Evolutionary conservation across 2,113 vertebrate genomes (phyloP).

Genomic region (Peromyscus leucopus): DNA sequence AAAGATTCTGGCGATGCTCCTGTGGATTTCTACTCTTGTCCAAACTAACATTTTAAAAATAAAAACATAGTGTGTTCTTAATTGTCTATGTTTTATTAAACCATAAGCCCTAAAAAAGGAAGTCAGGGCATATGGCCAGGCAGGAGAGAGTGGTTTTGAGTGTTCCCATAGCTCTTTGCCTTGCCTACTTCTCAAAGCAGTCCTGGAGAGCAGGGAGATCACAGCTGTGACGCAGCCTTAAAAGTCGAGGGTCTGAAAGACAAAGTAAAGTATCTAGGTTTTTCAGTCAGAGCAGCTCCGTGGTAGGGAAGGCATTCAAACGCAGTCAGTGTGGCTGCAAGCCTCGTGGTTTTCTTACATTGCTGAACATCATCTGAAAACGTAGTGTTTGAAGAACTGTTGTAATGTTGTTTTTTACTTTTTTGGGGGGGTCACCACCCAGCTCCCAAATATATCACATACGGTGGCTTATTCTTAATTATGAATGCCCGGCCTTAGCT

Average conservation of each 20-base stretch:
- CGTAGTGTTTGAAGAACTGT: not conserved
- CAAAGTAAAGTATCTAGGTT: not conserved
- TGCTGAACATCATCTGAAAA: not conserved
- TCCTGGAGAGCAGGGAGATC: not conserved
- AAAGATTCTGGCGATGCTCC: not conserved
- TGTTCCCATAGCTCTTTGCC: fast-evolving
- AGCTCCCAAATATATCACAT: no score
- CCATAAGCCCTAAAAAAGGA: not conserved
- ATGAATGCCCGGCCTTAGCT: no score
- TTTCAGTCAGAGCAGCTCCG: not conserved
- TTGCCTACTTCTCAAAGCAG: not conserved
- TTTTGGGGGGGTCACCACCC: no score
- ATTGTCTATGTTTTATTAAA: not conserved
- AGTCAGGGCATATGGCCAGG: not conserved
- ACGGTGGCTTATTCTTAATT: no score
- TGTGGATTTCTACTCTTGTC: not conserved
- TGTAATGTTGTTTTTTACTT: no score
- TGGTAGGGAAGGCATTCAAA: not conserved
- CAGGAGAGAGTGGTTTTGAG: not conserved
- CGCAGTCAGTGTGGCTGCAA: not conserved
- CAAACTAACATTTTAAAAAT: slow-evolving; percentile 43
- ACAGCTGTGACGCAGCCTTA: not conserved
- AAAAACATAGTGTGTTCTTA: not conserved
- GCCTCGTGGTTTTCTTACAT: not conserved
- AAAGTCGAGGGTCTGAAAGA: not conserved